These are phyloP conservation scores for Eretmochelys imbricata DNA, from an alignment of 2,113 vertebrate genomes.

Conservation along the genomic window DNA sequence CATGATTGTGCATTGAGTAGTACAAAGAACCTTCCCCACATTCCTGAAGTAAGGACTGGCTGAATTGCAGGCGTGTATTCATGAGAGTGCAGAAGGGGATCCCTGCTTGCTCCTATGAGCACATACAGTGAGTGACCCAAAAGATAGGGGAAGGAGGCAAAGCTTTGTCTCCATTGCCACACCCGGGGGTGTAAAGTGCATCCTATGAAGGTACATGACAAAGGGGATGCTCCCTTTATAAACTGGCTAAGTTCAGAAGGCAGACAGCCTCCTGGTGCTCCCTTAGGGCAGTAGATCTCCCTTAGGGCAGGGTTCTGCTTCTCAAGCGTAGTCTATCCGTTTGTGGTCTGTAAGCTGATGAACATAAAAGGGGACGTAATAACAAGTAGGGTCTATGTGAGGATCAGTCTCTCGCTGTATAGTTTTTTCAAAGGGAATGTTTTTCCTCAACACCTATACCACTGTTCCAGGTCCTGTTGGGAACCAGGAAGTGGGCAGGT, in stretches of 20 bases:
- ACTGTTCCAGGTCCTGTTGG: slow-evolving; percentile 15
- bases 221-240: background rate
- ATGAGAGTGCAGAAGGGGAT: background rate
- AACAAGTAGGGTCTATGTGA: background rate
- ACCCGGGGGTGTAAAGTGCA: background rate
- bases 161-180: background rate
- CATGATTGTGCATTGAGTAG: background rate
- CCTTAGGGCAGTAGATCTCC: background rate
- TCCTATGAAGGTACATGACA: no score
- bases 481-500: no score
- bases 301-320: background rate
- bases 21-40: background rate
- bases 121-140: background rate
- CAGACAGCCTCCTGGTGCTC: background rate
- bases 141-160: background rate
- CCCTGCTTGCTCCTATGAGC: no score
- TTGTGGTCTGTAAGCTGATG: background rate
- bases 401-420: background rate
- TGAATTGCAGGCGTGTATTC: background rate
- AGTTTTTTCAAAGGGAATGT: slow-evolving; percentile 37
- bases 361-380: background rate
- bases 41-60: background rate
- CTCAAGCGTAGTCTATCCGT: accelerated
- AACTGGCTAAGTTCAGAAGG: background rate
- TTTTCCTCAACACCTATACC: slow-evolving; percentile 34